Evolutionary conservation across 2,888 invertebrate genomes (phyloP).

Genomic region (Catocala fraxini): DNA sequence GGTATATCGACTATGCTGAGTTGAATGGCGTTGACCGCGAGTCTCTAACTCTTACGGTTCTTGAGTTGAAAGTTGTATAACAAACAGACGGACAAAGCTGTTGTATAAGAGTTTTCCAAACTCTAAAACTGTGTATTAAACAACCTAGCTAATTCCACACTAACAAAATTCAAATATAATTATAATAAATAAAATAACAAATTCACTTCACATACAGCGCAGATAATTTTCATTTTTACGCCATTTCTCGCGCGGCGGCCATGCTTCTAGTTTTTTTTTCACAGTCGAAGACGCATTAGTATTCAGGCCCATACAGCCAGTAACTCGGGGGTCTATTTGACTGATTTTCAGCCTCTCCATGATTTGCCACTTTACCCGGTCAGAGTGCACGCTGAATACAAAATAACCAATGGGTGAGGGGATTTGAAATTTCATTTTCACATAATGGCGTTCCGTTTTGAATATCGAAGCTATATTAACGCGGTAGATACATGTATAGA

Average conservation of each 20-base stretch:
- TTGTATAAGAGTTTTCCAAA: no score
- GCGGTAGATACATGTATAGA: constrained; percentile 37
- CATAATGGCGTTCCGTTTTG: constrained; percentile 77
- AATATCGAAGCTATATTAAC: constrained; percentile 74
- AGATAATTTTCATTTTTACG: constrained; percentile 37
- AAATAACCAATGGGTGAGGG: constrained; percentile 73
- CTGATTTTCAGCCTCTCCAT: constrained; percentile 87
- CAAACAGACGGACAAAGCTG: no score
- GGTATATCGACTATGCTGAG: no score
- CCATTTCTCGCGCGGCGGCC: constrained; percentile 45
- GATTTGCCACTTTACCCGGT: constrained; percentile 87
- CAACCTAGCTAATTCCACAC: not conserved
- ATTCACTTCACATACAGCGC: constrained; percentile 30
- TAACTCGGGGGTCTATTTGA: constrained; percentile 85
- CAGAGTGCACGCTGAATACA: constrained; percentile 78
- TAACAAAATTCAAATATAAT: not conserved
- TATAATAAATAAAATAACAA: constrained; percentile 10
- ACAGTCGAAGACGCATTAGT: constrained; percentile 61
- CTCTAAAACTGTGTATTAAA: not conserved
- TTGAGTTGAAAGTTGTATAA: no score
- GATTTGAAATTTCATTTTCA: constrained; percentile 84
- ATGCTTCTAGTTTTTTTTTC: constrained; percentile 55
- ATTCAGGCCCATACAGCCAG: constrained; percentile 72
- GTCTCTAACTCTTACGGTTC: no score
- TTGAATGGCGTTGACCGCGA: no score